Base-by-base conservation (phyloP, 2,113 vertebrate genomes). In the Leucosticte australis region DNA sequence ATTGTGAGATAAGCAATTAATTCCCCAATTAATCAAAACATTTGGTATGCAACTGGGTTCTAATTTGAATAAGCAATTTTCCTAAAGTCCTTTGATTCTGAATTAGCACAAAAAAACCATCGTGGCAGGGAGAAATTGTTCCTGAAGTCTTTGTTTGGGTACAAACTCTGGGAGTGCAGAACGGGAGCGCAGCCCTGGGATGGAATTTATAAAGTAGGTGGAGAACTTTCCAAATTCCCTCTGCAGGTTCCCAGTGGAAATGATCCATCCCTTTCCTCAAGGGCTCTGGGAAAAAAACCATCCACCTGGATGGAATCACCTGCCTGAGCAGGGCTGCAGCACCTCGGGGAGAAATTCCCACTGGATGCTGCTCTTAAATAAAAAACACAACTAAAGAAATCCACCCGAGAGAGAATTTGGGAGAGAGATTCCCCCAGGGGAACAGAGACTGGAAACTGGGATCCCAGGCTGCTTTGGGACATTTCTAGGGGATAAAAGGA, bases 21-120 rank as follows among this genome's bases (percentile, higher is more conserved):
- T 74, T 87, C 93, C 83, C 84, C 87, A 75, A 87, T 82, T 95
- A 95, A 87, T 85, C 62, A 18, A 89, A 94, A 83, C 71, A 79
- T 60, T 94, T 67, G 15, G 44, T 68, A 82, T 79, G 85, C 84
- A 91, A 60, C 44, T 26, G 22, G 78, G n/a, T 64, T 44, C 90
- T 64, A 53, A 82, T 91, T 95, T 71, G 65, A 87, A 92, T 82
- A 91, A 91, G 74, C 62, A 94, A 92, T 90, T 93, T 64, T 16
- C n/a, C 13, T 11, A 6, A 93, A 69, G 31, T 57, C 42, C 67
- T 96, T 93, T 94, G 94, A 95, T 94, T 92, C 78, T 57, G 82
- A 89, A 92, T 91, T 17, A 82, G 31, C 31, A 60, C 27, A 46
- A 47, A 77, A 31, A 16, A 4, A 4, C 16, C 33, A 68, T 20